phyloP scores from a whole-genome alignment of 2,888 invertebrate species.

The Hydrotaea diabolus region DNA sequence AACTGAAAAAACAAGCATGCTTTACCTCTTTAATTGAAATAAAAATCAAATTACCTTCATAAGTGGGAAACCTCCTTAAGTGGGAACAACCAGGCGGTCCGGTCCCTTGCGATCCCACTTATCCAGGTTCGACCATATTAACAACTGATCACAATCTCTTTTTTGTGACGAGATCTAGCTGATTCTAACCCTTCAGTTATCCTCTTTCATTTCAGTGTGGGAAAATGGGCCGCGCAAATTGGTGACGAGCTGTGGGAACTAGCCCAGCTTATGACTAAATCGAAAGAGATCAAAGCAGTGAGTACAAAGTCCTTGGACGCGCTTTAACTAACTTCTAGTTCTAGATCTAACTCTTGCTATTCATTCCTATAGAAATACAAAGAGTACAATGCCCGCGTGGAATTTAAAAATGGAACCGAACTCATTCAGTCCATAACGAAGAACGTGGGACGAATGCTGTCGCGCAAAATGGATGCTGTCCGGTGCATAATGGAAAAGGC shows the following conservation, averaged over 20 bases:
- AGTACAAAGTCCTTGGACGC: slow-evolving; percentile 75
- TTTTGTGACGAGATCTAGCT: no score
- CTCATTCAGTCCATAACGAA: slow-evolving; percentile 90
- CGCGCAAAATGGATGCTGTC: slow-evolving; percentile 94
- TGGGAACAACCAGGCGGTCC: no score
- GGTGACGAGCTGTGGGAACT: slow-evolving; percentile 91
- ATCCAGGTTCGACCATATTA: no score
- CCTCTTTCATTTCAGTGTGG: slow-evolving; percentile 83
- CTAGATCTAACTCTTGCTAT: neutral
- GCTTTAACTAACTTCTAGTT: no score
- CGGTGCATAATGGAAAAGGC: slow-evolving; percentile 90
- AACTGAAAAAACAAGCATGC: no score
- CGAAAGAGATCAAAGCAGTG: slow-evolving; percentile 88
- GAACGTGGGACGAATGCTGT: slow-evolving; percentile 92
- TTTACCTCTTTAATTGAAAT: no score
- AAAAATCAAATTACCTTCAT: no score
- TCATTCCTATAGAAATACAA: slow-evolving; percentile 86
- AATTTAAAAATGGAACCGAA: slow-evolving; percentile 89
- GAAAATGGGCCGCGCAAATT: slow-evolving; percentile 89
- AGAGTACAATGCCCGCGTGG: slow-evolving; percentile 89
- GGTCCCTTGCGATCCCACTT: no score
- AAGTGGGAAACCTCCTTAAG: no score
- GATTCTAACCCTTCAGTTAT: slow-evolving; percentile 3
- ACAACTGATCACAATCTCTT: no score
- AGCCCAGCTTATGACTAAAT: slow-evolving; percentile 89